phyloP scores from a whole-genome alignment of 2,113 vertebrate genomes.

The Cheilinus undulatus region DNA sequence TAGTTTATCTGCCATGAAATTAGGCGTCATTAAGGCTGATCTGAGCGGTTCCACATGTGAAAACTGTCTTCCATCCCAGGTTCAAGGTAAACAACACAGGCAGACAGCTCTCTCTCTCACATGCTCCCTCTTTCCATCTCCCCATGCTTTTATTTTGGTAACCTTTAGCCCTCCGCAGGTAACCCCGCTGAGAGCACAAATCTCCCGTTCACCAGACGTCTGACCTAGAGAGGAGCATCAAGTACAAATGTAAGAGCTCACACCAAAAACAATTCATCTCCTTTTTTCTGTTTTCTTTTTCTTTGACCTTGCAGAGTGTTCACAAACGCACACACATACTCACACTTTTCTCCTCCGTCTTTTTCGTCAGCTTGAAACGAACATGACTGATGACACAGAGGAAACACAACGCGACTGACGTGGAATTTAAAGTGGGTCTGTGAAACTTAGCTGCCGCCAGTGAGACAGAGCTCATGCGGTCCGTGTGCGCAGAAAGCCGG shows the following conservation, averaged over 20 bases:
- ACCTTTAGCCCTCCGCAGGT: constrained; percentile 30
- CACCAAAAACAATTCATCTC: constrained; percentile 27
- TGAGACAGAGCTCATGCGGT: constrained; percentile 19
- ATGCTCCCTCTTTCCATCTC: not conserved
- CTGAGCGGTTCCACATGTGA: constrained; percentile 68
- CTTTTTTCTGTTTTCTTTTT: constrained; percentile 14
- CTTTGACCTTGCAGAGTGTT: constrained; percentile 42
- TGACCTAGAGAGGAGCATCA: constrained; percentile 53
- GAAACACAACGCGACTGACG: constrained; percentile 19
- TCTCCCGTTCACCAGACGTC: constrained; percentile 14
- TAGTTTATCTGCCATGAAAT: constrained; percentile 74
- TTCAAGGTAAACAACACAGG: constrained; percentile 58
- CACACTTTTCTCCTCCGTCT: not conserved
- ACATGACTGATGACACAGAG: constrained; percentile 56
- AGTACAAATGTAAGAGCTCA: constrained; percentile 47
- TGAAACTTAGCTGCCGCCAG: constrained; percentile 52
- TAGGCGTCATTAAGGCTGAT: constrained; percentile 58
- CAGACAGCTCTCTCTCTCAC: not conserved
- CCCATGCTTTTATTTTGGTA: constrained; percentile 24
- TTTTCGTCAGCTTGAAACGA: constrained; percentile 26
- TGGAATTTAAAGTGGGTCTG: constrained; percentile 57
- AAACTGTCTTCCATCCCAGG: constrained; percentile 38
- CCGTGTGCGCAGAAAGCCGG: not conserved
- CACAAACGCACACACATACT: not conserved
- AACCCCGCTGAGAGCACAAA: constrained; percentile 25